These are phyloP conservation scores for Drosophila meridionalis DNA, from an alignment of 2,888 invertebrate genomes.

Conservation along the genomic window DNA sequence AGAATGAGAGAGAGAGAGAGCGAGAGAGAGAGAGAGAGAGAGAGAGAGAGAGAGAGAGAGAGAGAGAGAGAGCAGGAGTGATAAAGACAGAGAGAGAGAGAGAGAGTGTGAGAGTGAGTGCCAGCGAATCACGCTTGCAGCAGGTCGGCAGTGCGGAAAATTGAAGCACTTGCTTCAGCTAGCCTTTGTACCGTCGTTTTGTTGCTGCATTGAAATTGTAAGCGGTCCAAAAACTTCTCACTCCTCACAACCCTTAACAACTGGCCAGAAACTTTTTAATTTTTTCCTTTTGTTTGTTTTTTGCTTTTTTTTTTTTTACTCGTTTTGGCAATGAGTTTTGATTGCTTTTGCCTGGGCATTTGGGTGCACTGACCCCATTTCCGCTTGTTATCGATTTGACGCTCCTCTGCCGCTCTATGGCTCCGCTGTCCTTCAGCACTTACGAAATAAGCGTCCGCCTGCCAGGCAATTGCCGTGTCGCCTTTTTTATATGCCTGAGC, in stretches of 20 bases:
- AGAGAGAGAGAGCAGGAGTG: constrained; percentile 6
- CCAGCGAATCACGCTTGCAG: constrained; percentile 22
- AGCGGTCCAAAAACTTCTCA: constrained; percentile 20
- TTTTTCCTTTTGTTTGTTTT: constrained; percentile 12
- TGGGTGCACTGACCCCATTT: constrained; percentile 80
- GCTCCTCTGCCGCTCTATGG: constrained; percentile 27
- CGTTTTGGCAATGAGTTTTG: constrained; percentile 78
- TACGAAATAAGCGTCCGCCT: constrained; percentile 19
- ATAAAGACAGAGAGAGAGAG: neutral
- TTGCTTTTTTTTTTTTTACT: constrained; percentile 31
- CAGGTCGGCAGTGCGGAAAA: constrained; percentile 76
- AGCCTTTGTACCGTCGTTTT: constrained; percentile 30
- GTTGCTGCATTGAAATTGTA: constrained; percentile 59
- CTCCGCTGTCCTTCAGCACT: constrained; percentile 2
- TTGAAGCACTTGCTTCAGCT: constrained; percentile 69
- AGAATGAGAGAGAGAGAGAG: constrained; percentile 6
- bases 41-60: neutral
- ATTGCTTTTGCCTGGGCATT: constrained; percentile 78
- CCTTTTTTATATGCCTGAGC: constrained; percentile 62
- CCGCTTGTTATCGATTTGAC: constrained; percentile 80
- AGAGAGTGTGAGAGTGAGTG: neutral
- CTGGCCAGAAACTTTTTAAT: constrained; percentile 26
- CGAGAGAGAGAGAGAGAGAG: neutral
- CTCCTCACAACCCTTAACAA: constrained; percentile 22
- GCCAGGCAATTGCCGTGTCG: constrained; percentile 62